Percentiles rank a stretch among this genome's conserved stretches.
phyloP scores from a whole-genome alignment of 1,140 invertebrate genomes.

The Trypoxylus dichotomus region DNA sequence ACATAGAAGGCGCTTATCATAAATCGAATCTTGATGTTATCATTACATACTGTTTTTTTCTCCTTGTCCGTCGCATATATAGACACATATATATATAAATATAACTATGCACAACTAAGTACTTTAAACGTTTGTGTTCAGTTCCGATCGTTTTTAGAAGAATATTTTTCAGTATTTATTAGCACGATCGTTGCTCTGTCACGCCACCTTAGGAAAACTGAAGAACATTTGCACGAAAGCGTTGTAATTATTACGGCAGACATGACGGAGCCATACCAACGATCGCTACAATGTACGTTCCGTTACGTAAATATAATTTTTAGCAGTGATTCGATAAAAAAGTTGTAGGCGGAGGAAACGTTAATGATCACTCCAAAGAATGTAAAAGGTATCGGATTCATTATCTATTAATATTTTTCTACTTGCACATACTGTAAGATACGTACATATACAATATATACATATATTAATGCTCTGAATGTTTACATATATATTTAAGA shows the following conservation, averaged over 20 bases:
- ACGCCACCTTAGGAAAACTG: conserved; percentile 25
- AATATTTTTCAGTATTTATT: conserved; percentile 26
- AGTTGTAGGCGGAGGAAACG: conserved; percentile 22
- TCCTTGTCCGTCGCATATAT: conserved; percentile 19
- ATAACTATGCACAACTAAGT: conserved; percentile 24
- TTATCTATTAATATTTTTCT: conserved; percentile 52
- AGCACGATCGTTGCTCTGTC: conserved; percentile 22
- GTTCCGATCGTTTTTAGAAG: neutral
- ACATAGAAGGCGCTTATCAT: neutral
- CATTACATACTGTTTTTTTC: neutral
- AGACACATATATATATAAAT: conserved; percentile 3
- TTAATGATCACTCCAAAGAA: conserved; percentile 23
- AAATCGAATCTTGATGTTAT: conserved; percentile 15
- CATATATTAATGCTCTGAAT: conserved; percentile 21
- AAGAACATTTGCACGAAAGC: neutral
- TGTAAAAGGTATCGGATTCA: conserved; percentile 30
- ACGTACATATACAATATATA: conserved; percentile 33
- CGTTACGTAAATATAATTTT: conserved; percentile 16
- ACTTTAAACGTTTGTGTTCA: conserved; percentile 1
- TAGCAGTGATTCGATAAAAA: conserved; percentile 26
- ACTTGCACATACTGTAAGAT: conserved; percentile 53
- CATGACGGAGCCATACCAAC: conserved; percentile 18
- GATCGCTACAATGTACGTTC: conserved; percentile 13
- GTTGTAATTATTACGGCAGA: conserved; percentile 22
- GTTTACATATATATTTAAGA: conserved; percentile 26